Evolutionary conservation across 92 coral and sea anemone species (phyloP).

Genomic region (Epizoanthus ramosus): DNA sequence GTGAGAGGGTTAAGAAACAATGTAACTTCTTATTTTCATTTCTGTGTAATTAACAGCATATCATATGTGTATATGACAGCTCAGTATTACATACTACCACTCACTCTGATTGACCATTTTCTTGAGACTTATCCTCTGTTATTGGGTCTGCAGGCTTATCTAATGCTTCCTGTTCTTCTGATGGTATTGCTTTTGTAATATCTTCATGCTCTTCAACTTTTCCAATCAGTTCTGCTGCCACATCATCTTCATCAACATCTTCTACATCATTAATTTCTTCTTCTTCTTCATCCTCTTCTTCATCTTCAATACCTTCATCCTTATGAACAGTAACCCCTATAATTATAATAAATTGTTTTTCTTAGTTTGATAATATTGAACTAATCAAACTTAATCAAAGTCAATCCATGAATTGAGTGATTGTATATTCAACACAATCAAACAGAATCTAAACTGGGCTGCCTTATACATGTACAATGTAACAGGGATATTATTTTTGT

Average conservation of each 20-base stretch:
- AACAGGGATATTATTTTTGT: too few species aligned
- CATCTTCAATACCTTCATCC: slow-evolving; percentile 59
- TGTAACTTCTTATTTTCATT: too few species aligned
- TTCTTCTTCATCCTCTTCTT: slow-evolving; percentile 56
- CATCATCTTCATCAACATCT: slow-evolving; percentile 65
- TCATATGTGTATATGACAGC: background rate
- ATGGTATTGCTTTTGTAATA: slow-evolving; percentile 15
- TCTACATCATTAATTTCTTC: slow-evolving; percentile 68
- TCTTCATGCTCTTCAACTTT: slow-evolving; percentile 49
- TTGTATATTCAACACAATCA: too few species aligned
- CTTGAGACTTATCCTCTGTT: slow-evolving; percentile 6
- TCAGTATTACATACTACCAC: background rate
- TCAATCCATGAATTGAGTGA: too few species aligned
- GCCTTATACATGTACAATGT: too few species aligned
- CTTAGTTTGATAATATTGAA: too few species aligned
- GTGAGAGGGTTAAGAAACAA: too few species aligned
- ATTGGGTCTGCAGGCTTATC: background rate
- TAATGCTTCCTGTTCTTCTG: background rate
- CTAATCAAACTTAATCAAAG: background rate
- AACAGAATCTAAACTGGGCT: too few species aligned
- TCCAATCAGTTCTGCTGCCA: slow-evolving; percentile 49
- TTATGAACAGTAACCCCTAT: slow-evolving; percentile 65
- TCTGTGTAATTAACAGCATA: too few species aligned
- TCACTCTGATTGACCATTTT: slow-evolving; percentile 12
- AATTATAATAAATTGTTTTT: background rate